Percentiles rank a stretch among this genome's conserved stretches.
These are phyloP conservation scores for Bufo bufo DNA, from an alignment of 2,113 vertebrate species.

Conservation along the genomic window DNA sequence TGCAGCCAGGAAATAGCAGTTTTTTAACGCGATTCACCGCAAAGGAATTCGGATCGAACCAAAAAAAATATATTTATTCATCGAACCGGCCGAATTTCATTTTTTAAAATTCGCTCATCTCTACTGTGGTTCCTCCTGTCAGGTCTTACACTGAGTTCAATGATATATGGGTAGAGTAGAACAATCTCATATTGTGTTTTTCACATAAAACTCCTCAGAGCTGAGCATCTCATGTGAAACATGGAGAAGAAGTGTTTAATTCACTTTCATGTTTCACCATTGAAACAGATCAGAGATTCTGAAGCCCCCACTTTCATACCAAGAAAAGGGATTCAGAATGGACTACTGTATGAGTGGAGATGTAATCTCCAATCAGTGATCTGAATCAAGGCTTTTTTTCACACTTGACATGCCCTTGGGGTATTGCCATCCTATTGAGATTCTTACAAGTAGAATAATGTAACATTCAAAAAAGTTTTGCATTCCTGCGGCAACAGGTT, in stretches of 20 bases:
- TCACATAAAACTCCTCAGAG: not conserved
- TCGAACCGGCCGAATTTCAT: too few species aligned
- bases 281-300: not conserved
- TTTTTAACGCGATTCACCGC: too few species aligned
- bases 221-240: not conserved
- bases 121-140: too few species aligned
- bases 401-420: not conserved
- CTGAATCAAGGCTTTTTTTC: not conserved
- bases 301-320: not conserved
- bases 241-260: not conserved
- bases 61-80: too few species aligned
- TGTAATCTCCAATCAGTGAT: not conserved
- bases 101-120: too few species aligned
- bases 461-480: not conserved
- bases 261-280: not conserved
- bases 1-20: too few species aligned
- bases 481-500: not conserved
- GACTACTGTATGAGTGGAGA: not conserved
- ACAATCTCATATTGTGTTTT: not conserved
- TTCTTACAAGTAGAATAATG: not conserved
- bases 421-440: not conserved
- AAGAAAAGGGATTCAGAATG: not conserved
- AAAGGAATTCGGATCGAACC: too few species aligned
- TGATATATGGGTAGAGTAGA: not conserved
- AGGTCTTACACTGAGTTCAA: too few species aligned